Base-by-base conservation (phyloP, 2,888 invertebrate genomes). In the Sympetrum striolatum region DNA sequence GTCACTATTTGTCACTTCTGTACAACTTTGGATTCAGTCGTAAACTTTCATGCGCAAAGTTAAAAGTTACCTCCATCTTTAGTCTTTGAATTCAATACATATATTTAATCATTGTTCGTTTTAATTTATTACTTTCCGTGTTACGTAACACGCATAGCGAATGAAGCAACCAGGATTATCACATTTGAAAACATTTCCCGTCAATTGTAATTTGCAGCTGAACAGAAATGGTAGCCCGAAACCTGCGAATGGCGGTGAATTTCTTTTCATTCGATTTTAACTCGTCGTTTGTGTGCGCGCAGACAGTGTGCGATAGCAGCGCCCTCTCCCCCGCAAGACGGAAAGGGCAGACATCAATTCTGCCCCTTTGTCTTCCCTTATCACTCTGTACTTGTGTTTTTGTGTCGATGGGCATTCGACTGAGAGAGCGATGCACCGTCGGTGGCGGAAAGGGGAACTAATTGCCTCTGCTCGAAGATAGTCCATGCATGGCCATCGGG, bases 391-490 rank as follows among this genome's bases (percentile, higher is more conserved):
- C 60, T 58, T 58, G 14, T 58, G 25, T 82, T 82, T 73, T 82
- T 82, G 25, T 35, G 82, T 82, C 82, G 82, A 82, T 82, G 82
- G 82, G 82, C 82, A 82, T 48, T 82, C 82, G 82, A 82, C 82
- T 53, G 82, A 25, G 82, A 82, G 82, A 53, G 48, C 39, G 31
- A 53, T 53, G 82, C 82, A 31, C 53, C 5, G 53, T 1, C 18
- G 82, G 53, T 82, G 53, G 48, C 22, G 48, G 81, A 81, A 44
- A 8, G 31, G 73, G 73, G 73, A 73, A 31, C 25, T 25, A 73
- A 31, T 73, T n/a, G 73, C 3, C 25, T 73, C 2, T 18, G 53
- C 53, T 53, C 53, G 18, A 53, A 18, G 53, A 53, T 53, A 53
- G 53, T 18, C 53, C 53, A 53, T 53, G 18, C 53, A 53, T 53